Evolutionary conservation across 2,888 invertebrate genomes (phyloP).

Genomic region (Zelleria hepariella): DNA sequence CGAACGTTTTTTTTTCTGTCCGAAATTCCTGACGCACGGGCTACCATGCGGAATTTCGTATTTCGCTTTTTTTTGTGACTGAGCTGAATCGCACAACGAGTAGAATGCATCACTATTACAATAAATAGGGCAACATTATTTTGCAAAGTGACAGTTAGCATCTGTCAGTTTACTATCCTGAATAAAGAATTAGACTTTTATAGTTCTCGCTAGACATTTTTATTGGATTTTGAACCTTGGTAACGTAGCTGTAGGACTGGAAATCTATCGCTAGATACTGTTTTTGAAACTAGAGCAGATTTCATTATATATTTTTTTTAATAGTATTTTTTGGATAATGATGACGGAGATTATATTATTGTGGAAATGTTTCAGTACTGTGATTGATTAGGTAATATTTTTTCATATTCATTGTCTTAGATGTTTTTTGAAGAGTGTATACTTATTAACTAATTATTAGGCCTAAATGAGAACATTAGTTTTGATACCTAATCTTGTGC

Average conservation of each 20-base stretch:
- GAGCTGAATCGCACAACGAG: too few relatives aligned
- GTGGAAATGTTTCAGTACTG: slow-evolving; percentile 1
- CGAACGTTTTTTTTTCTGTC: too few relatives aligned
- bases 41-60: too few relatives aligned
- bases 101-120: too few relatives aligned
- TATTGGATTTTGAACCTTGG: slow-evolving; percentile 35
- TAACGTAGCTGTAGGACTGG: slow-evolving; percentile 34
- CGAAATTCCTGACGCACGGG: too few relatives aligned
- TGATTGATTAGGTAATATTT: slow-evolving; percentile 1
- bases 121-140: too few relatives aligned
- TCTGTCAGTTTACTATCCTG: too few relatives aligned
- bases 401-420: not conserved
- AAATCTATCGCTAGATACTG: slow-evolving; percentile 44
- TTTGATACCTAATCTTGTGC: slow-evolving; percentile 3
- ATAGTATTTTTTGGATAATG: not conserved
- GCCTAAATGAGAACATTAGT: slow-evolving; percentile 1
- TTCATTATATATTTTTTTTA: slow-evolving; percentile 11
- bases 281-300: slow-evolving; percentile 31
- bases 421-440: slow-evolving; percentile 1
- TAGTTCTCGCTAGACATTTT: slow-evolving; percentile 31
- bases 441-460: slow-evolving; percentile 3
- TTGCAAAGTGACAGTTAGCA: too few relatives aligned
- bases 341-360: not conserved
- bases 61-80: too few relatives aligned
- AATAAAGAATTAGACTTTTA: too few relatives aligned